Evolutionary conservation across 2,113 vertebrate genomes (phyloP), one percentile per base, ranked within the genome.

Genomic region (Podocnemis expansa): DNA sequence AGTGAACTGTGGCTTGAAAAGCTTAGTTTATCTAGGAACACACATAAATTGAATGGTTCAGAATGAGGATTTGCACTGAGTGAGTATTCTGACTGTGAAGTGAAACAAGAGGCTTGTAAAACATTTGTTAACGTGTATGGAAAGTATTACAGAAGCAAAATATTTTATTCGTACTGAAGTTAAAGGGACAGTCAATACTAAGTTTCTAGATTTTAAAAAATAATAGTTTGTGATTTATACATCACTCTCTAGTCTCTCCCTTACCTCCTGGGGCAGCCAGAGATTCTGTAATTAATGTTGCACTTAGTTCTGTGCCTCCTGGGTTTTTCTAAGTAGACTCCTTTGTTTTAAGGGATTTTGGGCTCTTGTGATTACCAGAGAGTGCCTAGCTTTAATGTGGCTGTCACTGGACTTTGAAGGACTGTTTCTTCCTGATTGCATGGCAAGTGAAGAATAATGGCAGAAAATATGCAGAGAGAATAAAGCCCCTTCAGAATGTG

Each of bases 341-440:
- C 49, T 83, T 85, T 83, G 31, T 88, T 45, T 11, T 34, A 0
- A 19, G 83, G 84, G 86, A 83, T 94, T 85, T 78, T 17, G 86
- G 63, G 58, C 78, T 29, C 3, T 43, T 21, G 88, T 25, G 1
- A 0, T 41, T 43, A 90, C 82, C 90, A 92, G 87, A 49, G 45
- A 34, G 60, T 27, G 38, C 91, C 80, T 93, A 45, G 91, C 92
- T 89, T 16, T 2, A 63, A 82, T 4, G 51, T 2, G 51, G 60
- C 84, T 86, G 87, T 41, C 89, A n/a, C 25, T 3, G 56, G 0
- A 2, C 85, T 87, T 55, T 89, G 93, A 90, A 52, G 92, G 41
- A 89, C 82, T 38, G 85, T n/a, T 95, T 96, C 96, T 92, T 93
- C 84, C 81, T 31, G 29, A 31, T 47, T 11, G 89, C 85, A 25